Percentiles rank a stretch among this genome's conserved stretches.
phyloP scores from a whole-genome alignment of 2,113 vertebrate genomes.

The Percina caprodes region DNA sequence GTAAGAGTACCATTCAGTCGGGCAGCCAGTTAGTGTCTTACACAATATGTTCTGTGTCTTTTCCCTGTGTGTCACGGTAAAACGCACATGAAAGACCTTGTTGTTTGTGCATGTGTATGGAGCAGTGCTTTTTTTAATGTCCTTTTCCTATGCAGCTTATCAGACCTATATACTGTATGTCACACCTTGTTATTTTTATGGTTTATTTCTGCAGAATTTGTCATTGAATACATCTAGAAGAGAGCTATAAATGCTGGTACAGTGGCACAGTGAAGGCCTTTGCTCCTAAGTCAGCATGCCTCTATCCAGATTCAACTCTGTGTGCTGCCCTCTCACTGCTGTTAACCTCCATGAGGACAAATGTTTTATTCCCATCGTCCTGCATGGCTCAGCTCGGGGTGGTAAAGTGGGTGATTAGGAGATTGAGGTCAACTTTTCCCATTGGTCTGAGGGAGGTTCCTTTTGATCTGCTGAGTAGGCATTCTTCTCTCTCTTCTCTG shows the following conservation, averaged over 20 bases:
- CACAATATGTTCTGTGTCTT: constrained; percentile 77
- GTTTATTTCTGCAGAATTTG: constrained; percentile 4
- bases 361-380: constrained; percentile 43
- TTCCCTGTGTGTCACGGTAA: constrained; percentile 58
- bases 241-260: neutral
- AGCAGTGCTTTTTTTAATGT: constrained; percentile 4
- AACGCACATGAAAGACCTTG: constrained; percentile 55
- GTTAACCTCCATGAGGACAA: constrained; percentile 56
- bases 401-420: constrained; percentile 70
- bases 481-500: constrained; percentile 65
- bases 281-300: constrained; percentile 22
- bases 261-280: neutral
- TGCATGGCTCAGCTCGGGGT: constrained; percentile 8
- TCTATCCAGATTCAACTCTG: constrained; percentile 8
- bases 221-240: constrained; percentile 1
- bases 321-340: constrained; percentile 29
- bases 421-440: constrained; percentile 70
- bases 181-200: neutral
- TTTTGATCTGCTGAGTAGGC: constrained; percentile 76
- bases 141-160: neutral
- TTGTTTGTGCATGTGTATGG: constrained; percentile 44
- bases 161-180: neutral
- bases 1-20: constrained; percentile 81
- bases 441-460: constrained; percentile 60
- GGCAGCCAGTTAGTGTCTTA: constrained; percentile 69